Evolutionary conservation across 53 echinoderm and acorn worm species (phyloP), one percentile per base, ranked within the genome.

Genomic region (Zoroaster sp.): DNA sequence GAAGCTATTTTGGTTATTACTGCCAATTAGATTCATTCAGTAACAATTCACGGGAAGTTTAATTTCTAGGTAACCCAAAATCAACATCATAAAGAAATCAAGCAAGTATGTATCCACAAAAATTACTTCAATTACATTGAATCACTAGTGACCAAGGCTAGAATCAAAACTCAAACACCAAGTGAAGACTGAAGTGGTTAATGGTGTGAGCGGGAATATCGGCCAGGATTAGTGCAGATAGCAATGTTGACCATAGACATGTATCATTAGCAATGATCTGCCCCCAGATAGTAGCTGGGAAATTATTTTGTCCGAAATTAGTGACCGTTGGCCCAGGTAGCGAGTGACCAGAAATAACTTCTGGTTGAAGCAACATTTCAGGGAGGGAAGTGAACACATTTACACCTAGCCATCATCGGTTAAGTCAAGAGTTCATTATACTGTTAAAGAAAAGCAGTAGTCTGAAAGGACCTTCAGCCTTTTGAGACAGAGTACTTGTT

Each of bases 121-220:
- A 80, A 80, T 80, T 66, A 80, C 80, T 66, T 36, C 67, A 81
- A 67, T 81, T 81, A 81, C 81, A 66, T 14, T 25, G 25, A 67
- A 32, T 11, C 81, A 66, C 67, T 66, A 36, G 66, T 2, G 81
- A 66, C 41, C n/a, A 85, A 70, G 20, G 3, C 17, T 21, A 28
- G 69, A 85, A 85, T 85, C 49, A 69, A 3, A 35, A 36, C 47
- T 47, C 69, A 85, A 85, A 85, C 85, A 85, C 38, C 49, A n/a
- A n/a, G n/a, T n/a, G n/a, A n/a, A 25, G 45, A 20, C 71, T 85
- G 3, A 37, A 85, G 85, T 71, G 71, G 78, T 13, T 30, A 18
- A n/a, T 71, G 73, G n/a, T 25, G 40, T 34, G 51, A 66, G 13
- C 1, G 5, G 70, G 13, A 21, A 80, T 40, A 35, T 80, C 42